Percentiles rank a stretch among this genome's conserved stretches.
Evolutionary conservation across 2,888 invertebrate species (phyloP).

Genomic region (Drosophila lacicola): DNA sequence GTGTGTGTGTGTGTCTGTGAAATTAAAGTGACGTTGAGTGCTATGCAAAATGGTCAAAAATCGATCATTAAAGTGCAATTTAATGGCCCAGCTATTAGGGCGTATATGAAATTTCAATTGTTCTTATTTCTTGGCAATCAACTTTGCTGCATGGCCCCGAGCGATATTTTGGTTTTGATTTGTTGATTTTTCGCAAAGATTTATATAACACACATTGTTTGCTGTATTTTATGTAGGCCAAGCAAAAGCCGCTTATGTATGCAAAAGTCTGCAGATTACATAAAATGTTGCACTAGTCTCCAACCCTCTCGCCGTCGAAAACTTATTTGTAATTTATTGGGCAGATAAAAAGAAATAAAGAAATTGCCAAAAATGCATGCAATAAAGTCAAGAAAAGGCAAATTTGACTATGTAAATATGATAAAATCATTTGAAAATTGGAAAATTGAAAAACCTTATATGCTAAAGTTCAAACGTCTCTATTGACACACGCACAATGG

Average conservation of each 20-base stretch:
- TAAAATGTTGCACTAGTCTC: conserved; percentile 42
- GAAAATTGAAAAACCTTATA: conserved; percentile 45
- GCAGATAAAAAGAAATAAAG: conserved; percentile 67
- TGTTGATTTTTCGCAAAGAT: conserved; percentile 64
- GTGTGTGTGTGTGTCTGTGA: background rate
- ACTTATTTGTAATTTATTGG: conserved; percentile 71
- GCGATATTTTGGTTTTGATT: conserved; percentile 57
- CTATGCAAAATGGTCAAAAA: conserved; percentile 2
- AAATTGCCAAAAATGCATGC: conserved; percentile 61
- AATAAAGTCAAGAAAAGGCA: conserved; percentile 45
- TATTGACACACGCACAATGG: conserved; percentile 62
- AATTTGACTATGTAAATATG: conserved; percentile 58
- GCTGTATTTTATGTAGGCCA: conserved; percentile 58
- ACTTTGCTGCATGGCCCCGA: conserved; percentile 58
- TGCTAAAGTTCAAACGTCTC: conserved; percentile 35
- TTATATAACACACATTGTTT: conserved; percentile 39
- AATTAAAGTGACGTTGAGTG: conserved; percentile 9
- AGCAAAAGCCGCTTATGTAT: conserved; percentile 73
- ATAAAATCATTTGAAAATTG: conserved; percentile 71
- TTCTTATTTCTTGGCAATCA: conserved; percentile 60
- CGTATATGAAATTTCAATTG: conserved; percentile 34
- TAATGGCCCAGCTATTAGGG: conserved; percentile 19
- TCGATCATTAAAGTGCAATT: conserved; percentile 45
- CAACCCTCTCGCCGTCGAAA: background rate
- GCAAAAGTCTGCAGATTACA: conserved; percentile 71